Evolutionary conservation across 2,888 invertebrate species (phyloP).

Genomic region (Eremobia ochroleuca): DNA sequence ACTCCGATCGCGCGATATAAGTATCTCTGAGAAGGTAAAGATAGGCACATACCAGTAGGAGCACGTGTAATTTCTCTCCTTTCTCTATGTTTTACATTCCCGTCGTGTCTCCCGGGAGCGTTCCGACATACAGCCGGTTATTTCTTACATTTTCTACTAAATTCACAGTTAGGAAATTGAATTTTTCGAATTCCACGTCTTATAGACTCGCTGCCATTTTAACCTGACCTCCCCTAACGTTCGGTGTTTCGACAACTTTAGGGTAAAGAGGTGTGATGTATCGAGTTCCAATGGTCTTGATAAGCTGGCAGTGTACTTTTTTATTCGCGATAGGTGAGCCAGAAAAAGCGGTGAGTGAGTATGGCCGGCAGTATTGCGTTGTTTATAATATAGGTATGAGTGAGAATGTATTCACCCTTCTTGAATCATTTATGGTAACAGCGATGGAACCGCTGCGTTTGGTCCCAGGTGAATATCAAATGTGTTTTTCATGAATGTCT

Average conservation of each 20-base stretch:
- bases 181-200: conserved; percentile 87
- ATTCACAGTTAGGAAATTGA: conserved; percentile 89
- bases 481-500: conserved; percentile 14
- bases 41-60: conserved; percentile 68
- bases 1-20: conserved; percentile 37
- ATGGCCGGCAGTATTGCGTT: conserved; percentile 49
- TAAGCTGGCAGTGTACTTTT: conserved; percentile 72
- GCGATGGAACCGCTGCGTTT: conserved; percentile 22
- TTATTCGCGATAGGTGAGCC: conserved; percentile 75
- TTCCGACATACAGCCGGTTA: conserved; percentile 82
- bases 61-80: conserved; percentile 80
- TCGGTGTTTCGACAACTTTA: conserved; percentile 40
- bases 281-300: conserved; percentile 70
- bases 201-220: conserved; percentile 70
- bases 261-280: conserved; percentile 67
- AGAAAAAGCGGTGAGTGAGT: conserved; percentile 61
- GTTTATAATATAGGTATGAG: conserved; percentile 69
- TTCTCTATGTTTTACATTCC: conserved; percentile 84
- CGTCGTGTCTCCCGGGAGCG: conserved; percentile 77
- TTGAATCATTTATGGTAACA: conserved; percentile 37
- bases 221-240: conserved; percentile 70
- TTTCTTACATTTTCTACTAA: conserved; percentile 86
- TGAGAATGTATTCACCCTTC: conserved; percentile 71
- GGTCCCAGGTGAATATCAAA: conserved; percentile 45
- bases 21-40: conserved; percentile 59